These are phyloP conservation scores for Streptopelia turtur DNA, from an alignment of 2,797 vertebrate species.

Conservation along the genomic window DNA sequence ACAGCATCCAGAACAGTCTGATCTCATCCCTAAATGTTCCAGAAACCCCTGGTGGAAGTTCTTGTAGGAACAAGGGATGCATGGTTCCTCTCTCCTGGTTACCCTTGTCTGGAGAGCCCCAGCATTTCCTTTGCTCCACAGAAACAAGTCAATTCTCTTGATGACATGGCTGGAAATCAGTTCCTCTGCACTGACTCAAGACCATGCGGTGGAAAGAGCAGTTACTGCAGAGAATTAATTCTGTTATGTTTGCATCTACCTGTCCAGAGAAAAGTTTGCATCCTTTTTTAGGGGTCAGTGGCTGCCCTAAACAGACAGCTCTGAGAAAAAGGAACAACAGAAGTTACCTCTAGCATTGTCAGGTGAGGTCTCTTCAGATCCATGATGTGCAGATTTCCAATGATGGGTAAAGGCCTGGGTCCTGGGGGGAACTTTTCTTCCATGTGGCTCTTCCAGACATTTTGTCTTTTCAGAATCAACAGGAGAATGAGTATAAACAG, in stretches of 20 bases:
- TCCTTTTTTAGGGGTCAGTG: neutral
- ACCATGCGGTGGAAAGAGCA: neutral
- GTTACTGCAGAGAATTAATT: neutral
- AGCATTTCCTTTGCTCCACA: neutral
- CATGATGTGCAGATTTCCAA: slow-evolving; percentile 62
- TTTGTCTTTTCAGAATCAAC: slow-evolving; percentile 18
- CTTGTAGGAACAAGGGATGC: neutral
- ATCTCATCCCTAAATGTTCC: neutral
- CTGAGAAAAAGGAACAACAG: neutral
- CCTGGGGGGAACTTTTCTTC: slow-evolving; percentile 20
- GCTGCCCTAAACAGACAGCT: neutral
- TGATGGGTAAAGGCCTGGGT: slow-evolving; percentile 47
- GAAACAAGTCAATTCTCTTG: neutral
- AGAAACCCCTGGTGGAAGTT: neutral
- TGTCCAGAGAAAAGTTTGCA: neutral
- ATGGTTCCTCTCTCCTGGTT: neutral
- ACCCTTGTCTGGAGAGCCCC: neutral
- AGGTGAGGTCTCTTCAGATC: slow-evolving; percentile 41
- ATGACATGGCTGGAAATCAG: neutral
- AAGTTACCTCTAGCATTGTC: slow-evolving; percentile 51
- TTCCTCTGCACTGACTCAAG: neutral
- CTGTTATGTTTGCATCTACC: neutral
- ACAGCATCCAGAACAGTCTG: neutral
- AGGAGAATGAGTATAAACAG: slow-evolving; percentile 8
- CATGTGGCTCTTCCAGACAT: neutral